Base-by-base conservation (phyloP, 2,888 invertebrate genomes). In the Plebejus anna region DNA sequence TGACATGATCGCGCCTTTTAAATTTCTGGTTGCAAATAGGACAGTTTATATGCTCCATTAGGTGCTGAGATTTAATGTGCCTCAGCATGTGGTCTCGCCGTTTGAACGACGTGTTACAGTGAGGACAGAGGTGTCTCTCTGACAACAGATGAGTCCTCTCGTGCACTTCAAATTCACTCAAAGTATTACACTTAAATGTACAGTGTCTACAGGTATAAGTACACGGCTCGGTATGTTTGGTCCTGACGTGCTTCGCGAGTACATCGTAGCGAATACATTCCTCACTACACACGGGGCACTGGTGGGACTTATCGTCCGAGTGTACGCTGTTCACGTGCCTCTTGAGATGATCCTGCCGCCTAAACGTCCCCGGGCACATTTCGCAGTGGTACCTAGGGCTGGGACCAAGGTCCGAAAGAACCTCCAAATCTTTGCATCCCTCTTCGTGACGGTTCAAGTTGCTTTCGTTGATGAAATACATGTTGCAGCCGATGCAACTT, bases 51-150 rank as follows among this genome's bases (percentile, higher is more conserved):
- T 81, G 79, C 42, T 85, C 80, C 3, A 88, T 87, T 22, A 88
- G 79, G 80, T 90, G 90, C 66, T 86, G 84, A 0, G 88, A 86
- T 42, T 88, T 89, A 0, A 88, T 79, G 76, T 90, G 90, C 4
- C 90, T 80, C 0, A 88, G 51, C 88, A 90, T 87, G 55, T 90
- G 90, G 75, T 90, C 90, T 7, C 85, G 78, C 0, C 90, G 78
- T 57, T 90, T 90, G 71, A 89, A 90, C 0, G 83, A 82, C 0
- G 83, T 82, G 0, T 83, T 79, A 76, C 90, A 90, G 5, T 87
- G 84, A 0, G 83, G 80, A 57, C 90, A 90, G 0, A 81, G 4
- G 61, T 89, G 89, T 5, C 85, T 81, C 0, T 85, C 84, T 0
- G 80, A 78, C 1, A 81, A 38, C 0, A 81, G 16, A 32, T 89